Base-by-base conservation (phyloP, 1,140 invertebrate species). In the Habropoda laboriosa region DNA sequence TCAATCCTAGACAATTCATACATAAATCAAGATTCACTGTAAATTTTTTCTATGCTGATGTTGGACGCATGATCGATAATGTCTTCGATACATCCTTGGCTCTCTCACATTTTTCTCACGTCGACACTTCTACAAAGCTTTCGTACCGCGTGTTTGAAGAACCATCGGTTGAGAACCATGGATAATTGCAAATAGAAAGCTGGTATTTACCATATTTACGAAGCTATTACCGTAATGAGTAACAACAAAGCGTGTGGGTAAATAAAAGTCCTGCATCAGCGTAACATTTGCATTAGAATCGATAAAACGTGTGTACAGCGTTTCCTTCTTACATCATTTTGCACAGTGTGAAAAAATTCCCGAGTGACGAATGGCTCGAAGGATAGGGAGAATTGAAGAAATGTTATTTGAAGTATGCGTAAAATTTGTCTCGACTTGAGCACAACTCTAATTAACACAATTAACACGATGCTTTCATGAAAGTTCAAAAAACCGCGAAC, bases 201-300 rank as follows among this genome's bases (percentile, higher is more conserved):
- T 58, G 74, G 38, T 77, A 58, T 57, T 67, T 67, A 35, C 61
- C 38, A 24, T 67, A 57, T 67, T 67, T 76, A 35, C 61, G 1
- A 1, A 21, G 38, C 49, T 45, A n/a, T 67, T 38, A 38, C 3
- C 27, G 51, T 13, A 13, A 12, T 55, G 38, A 35, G 18, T n/a
- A 27, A 4, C 27, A 55, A 32, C 32, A 49, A 30, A 38, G 45
- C 38, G 27, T 27, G 2, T n/a, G 35, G 27, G 35, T n/a, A 38
- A 64, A 49, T 38, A 63, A 10, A 5, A 21, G 10, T 16, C 18
- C 18, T 32, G 35, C 0, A 16, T 38, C 42, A 18, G n/a, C 12
- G 35, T 40, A 63, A 74, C 71, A 32, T 72, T 74, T 63, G 58
- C 71, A 61, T 40, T 21, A n/a, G 32, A 18, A 61, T 40, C 6